Evolutionary conservation across 2,113 vertebrate genomes (phyloP), one percentile per base, ranked within the genome.

Genomic region (Antennarius striatus): DNA sequence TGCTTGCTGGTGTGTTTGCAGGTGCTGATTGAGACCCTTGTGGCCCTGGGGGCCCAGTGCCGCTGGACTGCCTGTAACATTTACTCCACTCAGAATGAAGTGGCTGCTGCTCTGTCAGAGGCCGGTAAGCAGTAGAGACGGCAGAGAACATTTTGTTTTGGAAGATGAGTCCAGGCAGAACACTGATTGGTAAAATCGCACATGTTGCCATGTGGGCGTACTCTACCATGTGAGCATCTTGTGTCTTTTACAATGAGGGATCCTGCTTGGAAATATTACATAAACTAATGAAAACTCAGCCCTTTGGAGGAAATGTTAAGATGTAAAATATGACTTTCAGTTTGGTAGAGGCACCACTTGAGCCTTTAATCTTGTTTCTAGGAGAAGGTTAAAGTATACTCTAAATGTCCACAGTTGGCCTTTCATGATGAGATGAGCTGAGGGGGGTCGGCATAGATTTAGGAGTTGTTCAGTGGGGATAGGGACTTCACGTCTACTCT

Each of bases 51-150:
- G 0, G 97, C 97, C 4, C 96, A 99, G 91, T 99, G 98, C 79
- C 96, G 98, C 80, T 99, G 98, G 98, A 96, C 96, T 11, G 97
- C 97, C n/a, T 99, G 98, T 56, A 99, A 99, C 89, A 99, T 99
- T 80, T 99, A 98, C 72, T 99, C 98, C 46, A 99, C 96, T 7
- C 98, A 99, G 91, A 99, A 99, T 4, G 97, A 98, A 74, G 98
- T 99, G 75, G 98, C 98, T 0, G 96, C 98, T 12, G 96, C 98
- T 4, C 77, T 99, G 73, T 95, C 98, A 12, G 98, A 91, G 77
- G 71, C n/a, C 2, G 88, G 90, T 89, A 16, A 83, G 84, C 56
- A 45, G 17, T 2, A 32, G 6, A 66, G n/a, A 29, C 11, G 13
- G 17, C 42, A 12, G 32, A 15, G 3, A 7, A 15, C 2, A 7